phyloP scores from a whole-genome alignment of 2,113 vertebrate species.

The Amia ocellicauda region DNA sequence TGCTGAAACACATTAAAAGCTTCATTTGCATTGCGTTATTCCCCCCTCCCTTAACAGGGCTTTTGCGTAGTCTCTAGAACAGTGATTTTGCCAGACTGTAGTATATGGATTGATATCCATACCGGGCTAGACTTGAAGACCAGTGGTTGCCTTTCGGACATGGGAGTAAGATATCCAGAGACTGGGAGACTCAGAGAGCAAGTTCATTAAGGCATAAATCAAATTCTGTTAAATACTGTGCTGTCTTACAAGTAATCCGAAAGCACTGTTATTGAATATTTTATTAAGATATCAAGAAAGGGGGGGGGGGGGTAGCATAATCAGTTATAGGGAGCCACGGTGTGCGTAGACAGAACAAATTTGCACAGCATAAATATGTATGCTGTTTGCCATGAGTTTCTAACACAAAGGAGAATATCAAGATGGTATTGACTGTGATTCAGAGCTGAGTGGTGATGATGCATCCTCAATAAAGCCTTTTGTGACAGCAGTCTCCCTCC shows the following conservation, averaged over 20 bases:
- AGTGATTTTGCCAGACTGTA: not conserved
- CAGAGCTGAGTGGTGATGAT: constrained; percentile 10
- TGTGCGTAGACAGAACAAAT: not conserved
- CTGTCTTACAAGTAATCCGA: not conserved
- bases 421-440: constrained; percentile 3
- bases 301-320: not conserved
- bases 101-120: not conserved
- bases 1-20: too few relatives aligned
- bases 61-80: too few relatives aligned
- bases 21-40: too few relatives aligned
- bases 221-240: not conserved
- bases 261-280: not conserved
- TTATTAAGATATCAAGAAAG: not conserved
- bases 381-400: not conserved
- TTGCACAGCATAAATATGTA: too few relatives aligned
- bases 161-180: not conserved
- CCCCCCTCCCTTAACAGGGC: too few relatives aligned
- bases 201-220: constrained; percentile 2
- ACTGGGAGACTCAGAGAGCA: not conserved
- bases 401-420: not conserved
- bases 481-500: not conserved
- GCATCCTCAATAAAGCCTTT: constrained; percentile 3
- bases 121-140: not conserved
- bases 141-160: not conserved
- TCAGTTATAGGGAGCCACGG: not conserved